phyloP scores from a whole-genome alignment of 2,888 invertebrate genomes.

The Calliscelio sp. region DNA sequence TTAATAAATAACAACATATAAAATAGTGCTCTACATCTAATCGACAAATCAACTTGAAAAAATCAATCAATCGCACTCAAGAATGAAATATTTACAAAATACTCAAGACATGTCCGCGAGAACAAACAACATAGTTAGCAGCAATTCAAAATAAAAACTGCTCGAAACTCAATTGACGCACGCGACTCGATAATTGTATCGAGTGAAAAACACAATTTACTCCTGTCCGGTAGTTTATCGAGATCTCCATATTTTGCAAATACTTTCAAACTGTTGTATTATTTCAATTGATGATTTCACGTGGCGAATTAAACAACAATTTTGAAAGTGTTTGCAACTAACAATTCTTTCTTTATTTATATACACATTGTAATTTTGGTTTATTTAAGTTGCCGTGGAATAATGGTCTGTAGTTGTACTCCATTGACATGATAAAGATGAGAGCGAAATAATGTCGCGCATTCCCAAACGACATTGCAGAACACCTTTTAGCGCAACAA shows the following conservation, averaged over 20 bases:
- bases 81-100: slow-evolving; percentile 57
- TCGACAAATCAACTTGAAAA: slow-evolving; percentile 56
- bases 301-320: not conserved
- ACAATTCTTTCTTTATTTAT: slow-evolving; percentile 64
- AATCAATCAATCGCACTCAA: slow-evolving; percentile 58
- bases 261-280: slow-evolving; percentile 33
- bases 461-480: slow-evolving; percentile 63
- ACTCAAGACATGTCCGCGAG: slow-evolving; percentile 27
- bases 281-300: no score
- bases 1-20: slow-evolving; percentile 71
- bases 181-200: slow-evolving; percentile 2
- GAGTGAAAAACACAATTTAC: slow-evolving; percentile 9
- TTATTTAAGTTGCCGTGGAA: slow-evolving; percentile 32
- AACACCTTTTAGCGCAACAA: slow-evolving; percentile 18
- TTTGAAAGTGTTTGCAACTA: slow-evolving; percentile 64
- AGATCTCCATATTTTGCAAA: slow-evolving; percentile 58
- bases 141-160: slow-evolving; percentile 12
- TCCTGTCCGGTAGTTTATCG: slow-evolving; percentile 3
- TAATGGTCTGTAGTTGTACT: slow-evolving; percentile 30
- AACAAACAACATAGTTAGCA: slow-evolving; percentile 14
- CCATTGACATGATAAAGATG: slow-evolving; percentile 24
- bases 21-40: slow-evolving; percentile 60
- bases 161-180: slow-evolving; percentile 9
- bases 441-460: slow-evolving; percentile 38
- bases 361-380: slow-evolving; percentile 56